A percentile compares a stretch with the other conserved stretches of the same genome.
Conservation (phyloP, 2,888 invertebrate species). For the Conchocele bisecta region DNA sequence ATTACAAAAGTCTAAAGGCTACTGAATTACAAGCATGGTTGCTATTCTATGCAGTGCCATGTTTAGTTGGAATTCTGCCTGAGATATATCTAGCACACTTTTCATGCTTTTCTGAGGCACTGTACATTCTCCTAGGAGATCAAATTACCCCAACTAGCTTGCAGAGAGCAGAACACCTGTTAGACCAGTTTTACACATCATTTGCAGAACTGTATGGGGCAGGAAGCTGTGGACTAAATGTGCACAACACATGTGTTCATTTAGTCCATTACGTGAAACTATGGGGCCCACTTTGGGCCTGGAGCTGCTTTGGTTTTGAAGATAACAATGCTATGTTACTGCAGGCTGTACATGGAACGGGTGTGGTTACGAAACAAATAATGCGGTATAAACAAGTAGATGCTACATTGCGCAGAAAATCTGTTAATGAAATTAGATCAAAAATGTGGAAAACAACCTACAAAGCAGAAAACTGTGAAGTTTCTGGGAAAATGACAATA, state of each 20-base stretch:
- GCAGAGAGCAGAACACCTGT: constrained; percentile 18
- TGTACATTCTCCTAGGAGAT: constrained; percentile 38
- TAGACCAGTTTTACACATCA: constrained; percentile 4
- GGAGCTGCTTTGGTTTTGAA: constrained; percentile 41
- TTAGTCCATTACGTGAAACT: constrained; percentile 16
- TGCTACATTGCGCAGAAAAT: constrained; percentile 34
- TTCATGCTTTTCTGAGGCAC: constrained; percentile 20
- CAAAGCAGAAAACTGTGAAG: constrained; percentile 36
- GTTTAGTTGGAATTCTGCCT: constrained; percentile 27
- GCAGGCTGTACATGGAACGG: constrained; percentile 34
- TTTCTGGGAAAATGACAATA: constrained; percentile 34
- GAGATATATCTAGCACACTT: constrained; percentile 26
- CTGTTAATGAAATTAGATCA: constrained; percentile 10
- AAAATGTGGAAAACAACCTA: constrained; percentile 38
- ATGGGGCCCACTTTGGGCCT: constrained; percentile 36
- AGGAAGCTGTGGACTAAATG: constrained; percentile 21
- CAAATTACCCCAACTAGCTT: constrained; percentile 15
- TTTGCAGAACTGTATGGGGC: constrained; percentile 15
- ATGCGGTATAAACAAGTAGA: constrained; percentile 21
- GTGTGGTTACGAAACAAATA: neutral
- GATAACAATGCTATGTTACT: constrained; percentile 24
- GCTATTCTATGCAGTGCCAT: constrained; percentile 29
- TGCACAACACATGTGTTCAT: constrained; percentile 25
- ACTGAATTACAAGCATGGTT: constrained; percentile 29
- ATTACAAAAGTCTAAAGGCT: constrained; percentile 15